These are phyloP conservation scores for Tholera decimalis DNA, from an alignment of 2,888 invertebrate genomes.

Conservation along the genomic window DNA sequence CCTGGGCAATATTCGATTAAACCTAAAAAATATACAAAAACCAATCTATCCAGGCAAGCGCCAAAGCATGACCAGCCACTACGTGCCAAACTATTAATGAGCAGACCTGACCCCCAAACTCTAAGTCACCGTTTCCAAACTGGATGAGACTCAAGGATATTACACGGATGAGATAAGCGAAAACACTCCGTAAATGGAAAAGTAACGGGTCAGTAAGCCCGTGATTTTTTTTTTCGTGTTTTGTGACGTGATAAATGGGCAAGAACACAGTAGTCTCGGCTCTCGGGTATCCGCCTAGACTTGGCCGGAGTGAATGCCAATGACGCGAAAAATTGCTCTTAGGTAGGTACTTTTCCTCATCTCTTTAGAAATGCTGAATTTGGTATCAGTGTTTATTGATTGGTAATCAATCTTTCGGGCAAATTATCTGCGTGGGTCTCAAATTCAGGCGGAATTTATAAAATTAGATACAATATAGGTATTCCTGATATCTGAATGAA, in stretches of 20 bases:
- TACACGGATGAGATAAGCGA: constrained; percentile 83
- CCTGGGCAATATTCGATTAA: not conserved
- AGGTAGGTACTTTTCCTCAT: constrained; percentile 72
- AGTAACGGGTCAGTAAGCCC: constrained; percentile 85
- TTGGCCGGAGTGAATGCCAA: constrained; percentile 80
- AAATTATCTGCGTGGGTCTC: constrained; percentile 17
- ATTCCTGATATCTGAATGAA: not conserved
- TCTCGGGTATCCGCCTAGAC: constrained; percentile 68
- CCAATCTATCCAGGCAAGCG: not conserved
- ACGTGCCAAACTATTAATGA: constrained; percentile 30
- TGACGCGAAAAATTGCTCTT: constrained; percentile 85
- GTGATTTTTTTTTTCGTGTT: constrained; percentile 82
- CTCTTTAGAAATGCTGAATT: constrained; percentile 72
- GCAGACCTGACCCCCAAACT: constrained; percentile 16
- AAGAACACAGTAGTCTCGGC: constrained; percentile 66
- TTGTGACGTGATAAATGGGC: constrained; percentile 87
- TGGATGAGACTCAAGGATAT: constrained; percentile 74
- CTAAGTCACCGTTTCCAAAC: constrained; percentile 51
- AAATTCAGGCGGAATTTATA: not conserved
- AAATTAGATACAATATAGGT: not conserved
- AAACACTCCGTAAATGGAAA: constrained; percentile 86
- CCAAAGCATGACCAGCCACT: constrained; percentile 25
- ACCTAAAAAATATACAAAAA: not conserved
- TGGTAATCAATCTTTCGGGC: constrained; percentile 31
- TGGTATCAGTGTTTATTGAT: constrained; percentile 56